These are phyloP conservation scores for Heliconius nattereri DNA, from an alignment of 1,140 invertebrate species.

Conservation along the genomic window DNA sequence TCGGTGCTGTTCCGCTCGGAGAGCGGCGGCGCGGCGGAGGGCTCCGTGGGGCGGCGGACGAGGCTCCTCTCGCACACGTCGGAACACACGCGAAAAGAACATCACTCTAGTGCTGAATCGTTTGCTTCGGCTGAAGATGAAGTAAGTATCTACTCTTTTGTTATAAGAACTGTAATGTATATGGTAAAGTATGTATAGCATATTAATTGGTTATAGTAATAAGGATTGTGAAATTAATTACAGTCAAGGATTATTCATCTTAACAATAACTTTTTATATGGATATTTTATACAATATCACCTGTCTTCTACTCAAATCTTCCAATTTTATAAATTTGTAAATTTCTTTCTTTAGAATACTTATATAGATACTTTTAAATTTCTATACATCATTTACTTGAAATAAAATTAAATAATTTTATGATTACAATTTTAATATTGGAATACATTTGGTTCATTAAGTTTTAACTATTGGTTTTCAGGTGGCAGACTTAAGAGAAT, in stretches of 20 bases:
- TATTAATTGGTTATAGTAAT: background rate
- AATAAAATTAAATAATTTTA: too few species aligned
- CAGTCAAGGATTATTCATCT: background rate
- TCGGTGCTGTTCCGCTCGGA: constrained; percentile 92
- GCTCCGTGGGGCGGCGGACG: constrained; percentile 60
- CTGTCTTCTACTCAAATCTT: too few species aligned
- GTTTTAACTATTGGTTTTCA: constrained; percentile 64
- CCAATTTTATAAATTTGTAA: too few species aligned
- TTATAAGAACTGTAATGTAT: background rate
- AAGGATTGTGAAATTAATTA: background rate
- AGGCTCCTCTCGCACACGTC: constrained; percentile 68
- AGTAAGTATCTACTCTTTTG: constrained; percentile 72
- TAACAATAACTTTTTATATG: too few species aligned
- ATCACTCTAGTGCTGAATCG: constrained; percentile 92
- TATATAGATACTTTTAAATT: too few species aligned
- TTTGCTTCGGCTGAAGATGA: constrained; percentile 97
- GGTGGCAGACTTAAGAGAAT: constrained; percentile 94
- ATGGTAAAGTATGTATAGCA: background rate
- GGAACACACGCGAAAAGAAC: constrained; percentile 70
- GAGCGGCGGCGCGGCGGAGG: constrained; percentile 82
- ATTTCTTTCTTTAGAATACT: too few species aligned
- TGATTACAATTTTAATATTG: too few species aligned
- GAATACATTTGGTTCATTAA: background rate
- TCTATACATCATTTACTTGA: too few species aligned
- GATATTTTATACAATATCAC: too few species aligned